phyloP scores from a whole-genome alignment of 2,797 vertebrate genomes.

The Semotilus atromaculatus region DNA sequence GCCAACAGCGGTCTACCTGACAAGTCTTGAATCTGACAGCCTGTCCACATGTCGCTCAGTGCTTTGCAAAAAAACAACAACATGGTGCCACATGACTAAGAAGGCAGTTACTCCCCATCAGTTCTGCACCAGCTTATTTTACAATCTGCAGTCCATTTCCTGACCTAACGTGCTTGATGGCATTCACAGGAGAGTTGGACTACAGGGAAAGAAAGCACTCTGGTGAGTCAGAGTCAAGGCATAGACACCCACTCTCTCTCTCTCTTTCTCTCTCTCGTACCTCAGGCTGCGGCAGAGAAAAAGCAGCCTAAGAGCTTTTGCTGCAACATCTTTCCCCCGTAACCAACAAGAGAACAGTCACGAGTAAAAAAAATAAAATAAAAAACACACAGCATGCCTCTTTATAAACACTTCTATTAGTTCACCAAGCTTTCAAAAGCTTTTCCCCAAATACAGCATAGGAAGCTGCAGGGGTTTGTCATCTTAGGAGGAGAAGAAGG shows the following conservation, averaged over 20 bases:
- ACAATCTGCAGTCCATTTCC: constrained; percentile 32
- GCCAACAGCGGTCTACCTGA: constrained; percentile 7
- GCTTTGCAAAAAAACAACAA: neutral
- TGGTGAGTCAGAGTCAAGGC: constrained; percentile 37
- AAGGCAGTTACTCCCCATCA: constrained; percentile 12
- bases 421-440: constrained; percentile 15
- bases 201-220: constrained; percentile 19
- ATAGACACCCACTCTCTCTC: neutral
- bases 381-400: constrained; percentile 67
- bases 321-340: constrained; percentile 46
- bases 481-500: constrained; percentile 7
- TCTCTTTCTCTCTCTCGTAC: constrained; percentile 7
- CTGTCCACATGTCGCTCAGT: neutral
- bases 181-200: constrained; percentile 7
- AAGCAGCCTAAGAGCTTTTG: constrained; percentile 37
- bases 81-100: neutral
- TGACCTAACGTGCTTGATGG: constrained; percentile 18
- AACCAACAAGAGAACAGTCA: constrained; percentile 56
- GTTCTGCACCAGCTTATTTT: constrained; percentile 37
- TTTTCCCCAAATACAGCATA: constrained; percentile 23
- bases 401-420: constrained; percentile 64
- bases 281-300: constrained; percentile 31
- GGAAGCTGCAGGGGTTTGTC: constrained; percentile 43
- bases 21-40: constrained; percentile 16
- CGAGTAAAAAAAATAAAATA: constrained; percentile 52